Evolutionary conservation across 2,113 vertebrate genomes (phyloP).

Genomic region (Cricetomys ansorgei): DNA sequence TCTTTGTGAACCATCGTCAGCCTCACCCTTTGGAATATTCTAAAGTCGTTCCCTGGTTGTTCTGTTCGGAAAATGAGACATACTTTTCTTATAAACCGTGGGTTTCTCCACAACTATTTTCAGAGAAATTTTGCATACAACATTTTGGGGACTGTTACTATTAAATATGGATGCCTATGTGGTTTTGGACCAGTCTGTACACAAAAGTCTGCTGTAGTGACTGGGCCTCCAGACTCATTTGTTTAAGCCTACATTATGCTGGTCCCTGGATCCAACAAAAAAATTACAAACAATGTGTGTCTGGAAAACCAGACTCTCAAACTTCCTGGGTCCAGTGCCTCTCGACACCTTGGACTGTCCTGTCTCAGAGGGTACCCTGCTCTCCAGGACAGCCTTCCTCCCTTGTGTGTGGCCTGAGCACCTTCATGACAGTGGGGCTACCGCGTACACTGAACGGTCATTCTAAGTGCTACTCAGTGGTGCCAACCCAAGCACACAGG

Average conservation of each 20-base stretch:
- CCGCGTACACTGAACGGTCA: background rate
- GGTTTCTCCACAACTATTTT: conserved; percentile 46
- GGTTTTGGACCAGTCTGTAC: background rate
- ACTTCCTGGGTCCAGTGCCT: background rate
- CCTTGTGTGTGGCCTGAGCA: background rate
- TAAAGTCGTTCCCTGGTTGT: conserved; percentile 45
- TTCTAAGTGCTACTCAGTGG: background rate
- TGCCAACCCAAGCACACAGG: background rate
- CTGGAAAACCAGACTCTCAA: background rate
- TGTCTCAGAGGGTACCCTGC: background rate
- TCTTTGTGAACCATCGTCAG: conserved; percentile 62
- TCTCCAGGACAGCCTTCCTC: background rate
- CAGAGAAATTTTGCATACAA: background rate
- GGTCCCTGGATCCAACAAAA: background rate
- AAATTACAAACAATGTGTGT: background rate
- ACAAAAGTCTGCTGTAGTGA: background rate
- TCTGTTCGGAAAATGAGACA: conserved; percentile 50
- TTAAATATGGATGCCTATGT: background rate
- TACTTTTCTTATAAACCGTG: conserved; percentile 17
- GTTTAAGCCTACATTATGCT: background rate
- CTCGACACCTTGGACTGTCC: background rate
- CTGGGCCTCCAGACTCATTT: conserved; percentile 22
- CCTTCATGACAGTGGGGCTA: background rate
- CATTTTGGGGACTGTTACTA: background rate
- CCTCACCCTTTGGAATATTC: conserved; percentile 42